phyloP scores from a whole-genome alignment of 1,140 invertebrate genomes.

The Drosophila cardini region DNA sequence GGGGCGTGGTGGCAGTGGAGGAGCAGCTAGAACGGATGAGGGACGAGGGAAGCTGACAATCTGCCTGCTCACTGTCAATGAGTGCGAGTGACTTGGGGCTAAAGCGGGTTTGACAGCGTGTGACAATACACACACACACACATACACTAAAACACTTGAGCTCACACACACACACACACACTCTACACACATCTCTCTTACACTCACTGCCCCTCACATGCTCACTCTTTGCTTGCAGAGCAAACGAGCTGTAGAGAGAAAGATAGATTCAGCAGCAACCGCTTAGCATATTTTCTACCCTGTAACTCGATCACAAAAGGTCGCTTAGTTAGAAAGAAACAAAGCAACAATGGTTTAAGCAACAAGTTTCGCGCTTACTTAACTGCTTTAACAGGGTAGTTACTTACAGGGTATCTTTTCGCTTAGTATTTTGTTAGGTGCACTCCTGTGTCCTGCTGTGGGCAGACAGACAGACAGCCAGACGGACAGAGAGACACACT shows the following conservation, averaged over 20 bases:
- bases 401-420: slow-evolving; percentile 6
- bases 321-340: neutral
- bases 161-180: slow-evolving; percentile 26
- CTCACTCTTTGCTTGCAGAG: neutral
- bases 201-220: neutral
- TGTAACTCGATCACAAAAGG: slow-evolving; percentile 18
- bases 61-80: slow-evolving; percentile 55
- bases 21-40: neutral
- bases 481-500: slow-evolving; percentile 59
- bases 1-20: neutral
- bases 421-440: neutral
- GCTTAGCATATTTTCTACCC: slow-evolving; percentile 64
- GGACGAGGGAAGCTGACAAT: slow-evolving; percentile 22
- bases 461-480: neutral
- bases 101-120: slow-evolving; percentile 74
- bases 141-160: slow-evolving; percentile 16
- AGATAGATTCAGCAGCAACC: slow-evolving; percentile 35
- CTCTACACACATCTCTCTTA: slow-evolving; percentile 28
- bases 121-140: slow-evolving; percentile 62
- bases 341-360: too few species aligned
- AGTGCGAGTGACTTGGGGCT: slow-evolving; percentile 61
- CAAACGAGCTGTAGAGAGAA: slow-evolving; percentile 17
- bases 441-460: neutral
- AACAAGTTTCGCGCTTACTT: too few species aligned
- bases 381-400: too few species aligned